Conservation (phyloP, 1,140 invertebrate genomes). For the Psix sp. region DNA sequence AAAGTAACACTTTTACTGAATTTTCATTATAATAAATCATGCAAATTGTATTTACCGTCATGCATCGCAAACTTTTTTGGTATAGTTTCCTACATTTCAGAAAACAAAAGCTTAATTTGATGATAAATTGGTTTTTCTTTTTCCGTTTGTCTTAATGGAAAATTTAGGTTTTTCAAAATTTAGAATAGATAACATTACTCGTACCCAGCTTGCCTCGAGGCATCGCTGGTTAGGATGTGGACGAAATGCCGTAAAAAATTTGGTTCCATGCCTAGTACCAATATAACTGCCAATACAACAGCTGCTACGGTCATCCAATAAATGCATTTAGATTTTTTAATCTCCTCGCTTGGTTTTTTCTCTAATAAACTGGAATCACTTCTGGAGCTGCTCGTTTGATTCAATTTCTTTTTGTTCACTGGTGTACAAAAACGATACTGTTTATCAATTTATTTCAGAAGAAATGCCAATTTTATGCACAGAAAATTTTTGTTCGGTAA, state of each 20-base stretch:
- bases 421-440: constrained; percentile 69
- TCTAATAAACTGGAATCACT: constrained; percentile 65
- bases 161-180: constrained; percentile 19
- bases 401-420: constrained; percentile 66
- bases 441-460: constrained; percentile 55
- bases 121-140: not conserved
- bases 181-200: constrained; percentile 66
- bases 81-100: constrained; percentile 38
- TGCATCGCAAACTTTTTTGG: constrained; percentile 39
- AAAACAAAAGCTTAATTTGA: constrained; percentile 68
- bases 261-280: constrained; percentile 73
- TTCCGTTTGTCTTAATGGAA: not conserved
- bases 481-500: no score
- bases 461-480: no score
- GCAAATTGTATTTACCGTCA: constrained; percentile 20
- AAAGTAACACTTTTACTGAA: no score
- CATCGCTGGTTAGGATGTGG: constrained; percentile 70
- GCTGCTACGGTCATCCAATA: constrained; percentile 69
- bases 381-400: constrained; percentile 62
- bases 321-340: constrained; percentile 65
- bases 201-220: constrained; percentile 73
- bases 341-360: constrained; percentile 67
- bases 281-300: constrained; percentile 68
- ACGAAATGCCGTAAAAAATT: constrained; percentile 66
- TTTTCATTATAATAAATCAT: constrained; percentile 45